Base-by-base conservation (phyloP, 2,113 vertebrate genomes). In the Dryoscopus gambensis region DNA sequence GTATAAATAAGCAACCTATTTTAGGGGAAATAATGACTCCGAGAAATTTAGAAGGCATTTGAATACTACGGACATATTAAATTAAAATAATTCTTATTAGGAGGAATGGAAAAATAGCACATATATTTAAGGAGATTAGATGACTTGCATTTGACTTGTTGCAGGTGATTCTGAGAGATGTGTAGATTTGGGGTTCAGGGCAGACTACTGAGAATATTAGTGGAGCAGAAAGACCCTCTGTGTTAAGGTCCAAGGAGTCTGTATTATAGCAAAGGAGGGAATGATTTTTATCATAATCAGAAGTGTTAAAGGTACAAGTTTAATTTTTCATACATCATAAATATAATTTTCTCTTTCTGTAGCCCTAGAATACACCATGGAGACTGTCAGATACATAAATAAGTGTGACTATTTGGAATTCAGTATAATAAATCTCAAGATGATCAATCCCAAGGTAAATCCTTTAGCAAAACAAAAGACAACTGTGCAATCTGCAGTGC, bases 331-430 rank as follows among this genome's bases (percentile, higher is more conserved):
- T 69, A 13, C 2, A 1, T 37, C 81, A 56, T 50, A 52, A 81
- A 65, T 15, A 13, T 57, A 1, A 7, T 80, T 24, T 65, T 65
- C 20, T 68, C 23, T 74, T 93, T 85, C 53, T 47, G 11, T 70
- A 67, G 52, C 25, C 30, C 28, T 42, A 53, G 30, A 63, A 47
- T n/a, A 70, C 0, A 0, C 37, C 17, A 33, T 15, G 47, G 57
- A 78, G 15, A 31, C 27, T 75, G 35, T 78, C 35, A 68, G 91
- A 75, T 52, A 73, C 30, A 53, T 46, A 64, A 50, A 3, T 44
- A 82, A 74, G 12, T 25, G 5, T 2, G 1, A 60, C 40, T 91
- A 11, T 70, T 59, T 93, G 69, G 35, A 46, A 67, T 71, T 73
- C 57, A 65, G 20, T 62, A 18, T 37, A 60, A 87, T 28, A 0